These are phyloP conservation scores for Himalopsyche anomala DNA, from an alignment of 2,888 invertebrate species.

Conservation along the genomic window DNA sequence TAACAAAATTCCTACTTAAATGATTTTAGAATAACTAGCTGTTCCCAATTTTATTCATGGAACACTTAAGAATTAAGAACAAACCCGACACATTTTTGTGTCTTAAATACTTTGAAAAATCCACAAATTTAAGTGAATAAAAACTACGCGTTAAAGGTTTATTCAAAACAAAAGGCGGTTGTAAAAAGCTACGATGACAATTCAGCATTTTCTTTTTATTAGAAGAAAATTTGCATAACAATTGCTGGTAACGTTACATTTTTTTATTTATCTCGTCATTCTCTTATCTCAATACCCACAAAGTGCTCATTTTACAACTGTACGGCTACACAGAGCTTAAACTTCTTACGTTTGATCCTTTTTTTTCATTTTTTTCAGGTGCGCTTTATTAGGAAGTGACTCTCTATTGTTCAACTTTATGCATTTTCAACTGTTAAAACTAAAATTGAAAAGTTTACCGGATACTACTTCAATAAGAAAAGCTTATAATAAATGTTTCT, in stretches of 20 bases:
- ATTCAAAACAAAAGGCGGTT: slow-evolving; percentile 6
- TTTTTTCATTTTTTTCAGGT: slow-evolving; percentile 24
- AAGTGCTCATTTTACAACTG: slow-evolving; percentile 53
- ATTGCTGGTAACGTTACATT: slow-evolving; percentile 46
- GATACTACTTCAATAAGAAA: neutral
- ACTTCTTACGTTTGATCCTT: slow-evolving; percentile 28
- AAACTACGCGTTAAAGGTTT: slow-evolving; percentile 20
- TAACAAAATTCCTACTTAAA: too few relatives aligned
- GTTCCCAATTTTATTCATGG: too few relatives aligned
- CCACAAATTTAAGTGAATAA: neutral
- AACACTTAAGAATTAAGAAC: too few relatives aligned
- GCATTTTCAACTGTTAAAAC: neutral
- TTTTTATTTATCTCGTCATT: slow-evolving; percentile 55
- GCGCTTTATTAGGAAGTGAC: neutral
- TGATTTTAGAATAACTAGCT: too few relatives aligned
- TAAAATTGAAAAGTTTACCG: neutral
- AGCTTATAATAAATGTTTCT: neutral
- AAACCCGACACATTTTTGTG: too few relatives aligned
- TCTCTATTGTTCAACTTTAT: slow-evolving; percentile 36
- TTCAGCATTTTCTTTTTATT: slow-evolving; percentile 45
- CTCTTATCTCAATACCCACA: slow-evolving; percentile 52
- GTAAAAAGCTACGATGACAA: slow-evolving; percentile 4
- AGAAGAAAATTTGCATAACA: slow-evolving; percentile 36
- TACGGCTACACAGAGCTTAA: slow-evolving; percentile 17
- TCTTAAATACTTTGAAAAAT: too few relatives aligned